phyloP scores from a whole-genome alignment of 2,797 vertebrate genomes.

The Hemibagrus guttatus region DNA sequence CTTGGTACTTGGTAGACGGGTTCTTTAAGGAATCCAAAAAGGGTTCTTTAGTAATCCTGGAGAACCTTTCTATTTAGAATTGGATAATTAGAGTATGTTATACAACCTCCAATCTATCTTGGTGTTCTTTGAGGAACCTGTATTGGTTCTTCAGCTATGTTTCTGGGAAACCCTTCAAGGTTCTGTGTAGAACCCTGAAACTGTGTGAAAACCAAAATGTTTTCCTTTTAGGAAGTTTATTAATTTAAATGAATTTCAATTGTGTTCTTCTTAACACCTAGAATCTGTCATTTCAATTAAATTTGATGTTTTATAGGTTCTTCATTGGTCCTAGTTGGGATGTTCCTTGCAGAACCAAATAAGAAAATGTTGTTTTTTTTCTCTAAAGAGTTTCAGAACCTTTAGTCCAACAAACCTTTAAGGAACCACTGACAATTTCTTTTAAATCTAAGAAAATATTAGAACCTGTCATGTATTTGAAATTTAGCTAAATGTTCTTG shows the following conservation, averaged over 20 bases:
- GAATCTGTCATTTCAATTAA: too few relatives aligned
- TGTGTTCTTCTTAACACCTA: not conserved
- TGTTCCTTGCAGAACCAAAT: not conserved
- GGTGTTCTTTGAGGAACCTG: not conserved
- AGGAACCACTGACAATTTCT: too few relatives aligned
- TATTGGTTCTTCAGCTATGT: not conserved
- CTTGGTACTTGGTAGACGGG: not conserved
- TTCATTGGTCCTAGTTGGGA: not conserved
- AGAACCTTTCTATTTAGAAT: not conserved
- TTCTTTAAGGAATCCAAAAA: not conserved
- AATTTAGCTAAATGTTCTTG: not conserved
- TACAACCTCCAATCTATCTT: not conserved
- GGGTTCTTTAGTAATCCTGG: not conserved
- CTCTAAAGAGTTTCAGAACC: not conserved
- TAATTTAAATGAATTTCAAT: not conserved
- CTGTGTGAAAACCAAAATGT: not conserved
- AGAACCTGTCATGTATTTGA: not conserved
- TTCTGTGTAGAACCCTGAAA: not conserved
- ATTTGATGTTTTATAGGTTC: not conserved
- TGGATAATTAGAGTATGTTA: not conserved
- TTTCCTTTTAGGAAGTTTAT: not conserved
- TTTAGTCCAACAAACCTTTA: not conserved
- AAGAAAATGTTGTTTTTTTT: not conserved
- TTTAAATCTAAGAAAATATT: too few relatives aligned
- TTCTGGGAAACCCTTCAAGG: not conserved